A percentile compares a stretch with the other conserved stretches of the same genome.
These are phyloP conservation scores for Pherbina coryleti DNA, from an alignment of 2,888 invertebrate species.

Conservation along the genomic window DNA sequence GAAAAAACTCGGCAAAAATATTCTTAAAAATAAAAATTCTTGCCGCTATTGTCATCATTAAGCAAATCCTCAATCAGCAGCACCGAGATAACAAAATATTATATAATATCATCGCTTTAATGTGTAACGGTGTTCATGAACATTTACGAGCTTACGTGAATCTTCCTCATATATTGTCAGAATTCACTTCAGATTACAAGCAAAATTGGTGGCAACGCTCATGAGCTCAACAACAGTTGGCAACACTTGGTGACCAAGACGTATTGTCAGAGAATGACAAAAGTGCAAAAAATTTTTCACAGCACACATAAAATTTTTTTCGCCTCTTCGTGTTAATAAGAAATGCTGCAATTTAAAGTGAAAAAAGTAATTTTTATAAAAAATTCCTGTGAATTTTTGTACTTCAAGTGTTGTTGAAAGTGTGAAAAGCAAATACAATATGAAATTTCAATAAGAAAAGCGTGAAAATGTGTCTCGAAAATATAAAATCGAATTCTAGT, in stretches of 20 bases:
- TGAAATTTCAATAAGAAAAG: background rate
- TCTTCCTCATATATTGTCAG: too few relatives aligned
- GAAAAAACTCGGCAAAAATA: too few relatives aligned
- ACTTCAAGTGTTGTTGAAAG: background rate
- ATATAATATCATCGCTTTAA: too few relatives aligned
- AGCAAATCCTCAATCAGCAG: too few relatives aligned
- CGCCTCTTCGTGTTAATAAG: background rate
- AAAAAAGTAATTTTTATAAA: background rate
- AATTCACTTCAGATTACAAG: too few relatives aligned
- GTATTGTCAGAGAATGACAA: constrained; percentile 30
- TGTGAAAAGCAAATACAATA: background rate
- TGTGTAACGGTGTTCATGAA: too few relatives aligned
- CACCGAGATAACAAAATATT: too few relatives aligned
- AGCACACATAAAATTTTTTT: constrained; percentile 22
- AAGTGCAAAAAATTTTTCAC: constrained; percentile 29
- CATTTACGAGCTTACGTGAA: too few relatives aligned
- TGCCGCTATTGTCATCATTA: too few relatives aligned
- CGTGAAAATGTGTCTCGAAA: background rate
- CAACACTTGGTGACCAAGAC: background rate
- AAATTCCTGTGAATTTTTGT: background rate
- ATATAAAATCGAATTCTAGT: constrained; percentile 6
- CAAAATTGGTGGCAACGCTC: background rate
- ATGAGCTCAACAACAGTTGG: background rate
- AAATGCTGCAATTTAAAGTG: background rate
- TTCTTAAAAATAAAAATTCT: too few relatives aligned